These are phyloP conservation scores for Nesometra sesokonis DNA, from an alignment of 35 echinoderm and acorn worm species.

Conservation along the genomic window DNA sequence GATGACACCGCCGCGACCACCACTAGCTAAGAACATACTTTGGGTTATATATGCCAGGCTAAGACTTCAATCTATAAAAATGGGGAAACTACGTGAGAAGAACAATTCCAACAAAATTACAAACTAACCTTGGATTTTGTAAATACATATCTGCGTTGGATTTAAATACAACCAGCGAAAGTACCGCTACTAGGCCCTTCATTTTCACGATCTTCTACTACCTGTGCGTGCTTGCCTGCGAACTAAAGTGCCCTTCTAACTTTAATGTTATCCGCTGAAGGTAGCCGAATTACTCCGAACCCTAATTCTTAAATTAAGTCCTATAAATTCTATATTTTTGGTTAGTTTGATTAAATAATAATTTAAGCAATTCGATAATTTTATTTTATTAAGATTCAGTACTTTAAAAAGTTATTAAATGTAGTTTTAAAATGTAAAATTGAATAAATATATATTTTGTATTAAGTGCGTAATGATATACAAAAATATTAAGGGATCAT, in stretches of 20 bases:
- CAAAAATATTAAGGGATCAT: background rate
- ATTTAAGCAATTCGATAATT: no score
- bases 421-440: background rate
- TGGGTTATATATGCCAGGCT: no score
- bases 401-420: no score
- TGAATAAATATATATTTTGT: background rate
- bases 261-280: background rate
- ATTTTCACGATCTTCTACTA: background rate
- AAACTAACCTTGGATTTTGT: slow-evolving; percentile 84
- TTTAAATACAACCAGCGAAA: slow-evolving; percentile 24
- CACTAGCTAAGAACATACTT: no score
- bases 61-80: no score
- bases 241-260: background rate
- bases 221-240: background rate
- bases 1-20: no score
- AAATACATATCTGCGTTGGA: slow-evolving; percentile 58
- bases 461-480: background rate
- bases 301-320: no score
- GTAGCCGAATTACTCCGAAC: background rate
- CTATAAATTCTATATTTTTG: no score
- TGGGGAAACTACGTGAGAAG: no score
- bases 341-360: no score
- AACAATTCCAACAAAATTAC: background rate
- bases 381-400: no score
- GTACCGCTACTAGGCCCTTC: slow-evolving; percentile 11